These are phyloP conservation scores for Progne subis DNA, from an alignment of 2,113 vertebrate species.

Conservation along the genomic window DNA sequence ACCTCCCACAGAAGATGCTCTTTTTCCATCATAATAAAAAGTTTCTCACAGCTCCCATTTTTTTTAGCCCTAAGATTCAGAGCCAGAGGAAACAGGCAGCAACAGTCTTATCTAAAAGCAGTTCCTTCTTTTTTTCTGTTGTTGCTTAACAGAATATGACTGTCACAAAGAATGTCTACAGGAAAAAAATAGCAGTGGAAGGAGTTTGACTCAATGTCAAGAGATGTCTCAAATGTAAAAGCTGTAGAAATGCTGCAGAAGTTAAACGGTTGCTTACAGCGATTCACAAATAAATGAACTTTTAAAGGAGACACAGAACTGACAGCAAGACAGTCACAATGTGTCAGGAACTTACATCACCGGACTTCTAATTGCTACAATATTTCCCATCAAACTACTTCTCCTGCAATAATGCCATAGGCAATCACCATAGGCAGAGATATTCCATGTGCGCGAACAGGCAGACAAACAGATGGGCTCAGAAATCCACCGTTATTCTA, in stretches of 20 bases:
- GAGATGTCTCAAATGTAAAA: background rate
- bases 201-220: slow-evolving; percentile 4
- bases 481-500: background rate
- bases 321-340: background rate
- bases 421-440: background rate
- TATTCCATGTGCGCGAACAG: background rate
- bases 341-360: slow-evolving; percentile 47
- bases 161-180: background rate
- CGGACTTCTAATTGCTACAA: background rate
- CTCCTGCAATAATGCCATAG: background rate
- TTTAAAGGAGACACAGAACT: background rate
- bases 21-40: background rate
- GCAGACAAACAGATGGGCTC: slow-evolving; percentile 29
- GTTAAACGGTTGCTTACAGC: background rate
- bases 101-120: background rate
- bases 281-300: slow-evolving; percentile 4
- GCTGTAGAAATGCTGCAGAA: background rate
- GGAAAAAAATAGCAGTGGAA: background rate
- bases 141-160: background rate
- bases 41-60: background rate
- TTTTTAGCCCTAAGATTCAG: background rate
- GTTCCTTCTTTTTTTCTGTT: background rate
- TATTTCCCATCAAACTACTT: slow-evolving; percentile 21
- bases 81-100: background rate
- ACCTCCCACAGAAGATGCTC: background rate